Evolutionary conservation across 92 coral and sea anemone genomes (phyloP), one percentile per base, ranked within the genome.

Genomic region (Phenganax stokvisi): DNA sequence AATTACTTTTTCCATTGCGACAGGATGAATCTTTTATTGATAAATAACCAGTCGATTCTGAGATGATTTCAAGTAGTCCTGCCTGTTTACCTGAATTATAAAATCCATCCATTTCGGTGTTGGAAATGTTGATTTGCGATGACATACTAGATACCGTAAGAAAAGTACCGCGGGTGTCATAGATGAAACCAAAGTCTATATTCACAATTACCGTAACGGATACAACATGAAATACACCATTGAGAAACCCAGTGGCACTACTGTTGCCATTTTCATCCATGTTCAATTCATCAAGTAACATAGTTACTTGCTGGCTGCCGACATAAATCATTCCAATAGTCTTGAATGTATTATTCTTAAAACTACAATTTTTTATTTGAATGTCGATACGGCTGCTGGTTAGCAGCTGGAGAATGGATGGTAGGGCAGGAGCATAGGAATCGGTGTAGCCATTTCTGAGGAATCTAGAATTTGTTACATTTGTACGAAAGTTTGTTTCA

Each of bases 381-480:
- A 84, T 68, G 78, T 77, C 12, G 6, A 72, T 37, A 11, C n/a
- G 12, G 10, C 44, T 25, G 20, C 11, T 47, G 31, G 57, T 44
- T 51, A 51, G 9, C 53, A 44, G 7, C 51, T 27, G 81, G n/a
- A 84, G 62, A 11, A 77, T 47, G n/a, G 77, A 54, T 54, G 79
- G 51, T n/a, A 12, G 6, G 17, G 7, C 51, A 6, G 15, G 17
- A 44, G 51, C 7, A 27, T 72, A 58, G 54, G 10, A 56, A 30
- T 17, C 44, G 13, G 7, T 20, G 3, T 28, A 0, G 4, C 87
- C 83, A 56, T 67, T 84, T 58, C 75, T 31, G 13, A 64, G 57
- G 77, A 84, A 84, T 51, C 58, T 44, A 17, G 87, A 61, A 30
- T 68, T 84, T 25, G 25, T n/a, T 30, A 84, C 44, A 55, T 25